Conservation (phyloP, 2,888 invertebrate species). For the Rhimphoctona megacephalus region DNA sequence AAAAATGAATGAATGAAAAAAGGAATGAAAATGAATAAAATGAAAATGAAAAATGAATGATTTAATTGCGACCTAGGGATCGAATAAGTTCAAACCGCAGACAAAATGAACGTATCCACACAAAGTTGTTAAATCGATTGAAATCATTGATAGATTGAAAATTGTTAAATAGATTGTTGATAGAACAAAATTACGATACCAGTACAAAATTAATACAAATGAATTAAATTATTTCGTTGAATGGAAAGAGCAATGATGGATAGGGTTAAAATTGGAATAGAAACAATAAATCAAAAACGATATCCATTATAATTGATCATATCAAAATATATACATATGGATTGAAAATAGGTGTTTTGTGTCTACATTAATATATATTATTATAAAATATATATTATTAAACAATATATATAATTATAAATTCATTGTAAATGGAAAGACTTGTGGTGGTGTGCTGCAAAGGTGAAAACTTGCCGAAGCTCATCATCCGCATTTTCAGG, state of each 20-base stretch:
- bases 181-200: not conserved
- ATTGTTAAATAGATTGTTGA: not conserved
- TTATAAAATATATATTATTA: conserved; percentile 1
- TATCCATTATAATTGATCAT: conserved; percentile 54
- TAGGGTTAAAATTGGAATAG: not conserved
- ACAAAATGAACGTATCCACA: not conserved
- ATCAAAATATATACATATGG: conserved; percentile 63
- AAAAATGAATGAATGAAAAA: too few relatives aligned
- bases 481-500: conserved; percentile 71
- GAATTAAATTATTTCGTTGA: not conserved
- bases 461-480: conserved; percentile 9
- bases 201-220: not conserved
- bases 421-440: conserved; percentile 47
- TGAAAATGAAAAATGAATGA: too few relatives aligned
- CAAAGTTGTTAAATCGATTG: too few relatives aligned
- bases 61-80: not conserved
- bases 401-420: conserved; percentile 14
- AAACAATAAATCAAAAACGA: not conserved
- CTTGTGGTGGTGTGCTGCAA: conserved; percentile 13
- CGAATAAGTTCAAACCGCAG: not conserved
- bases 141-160: not conserved
- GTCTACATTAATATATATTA: conserved; percentile 23
- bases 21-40: too few relatives aligned
- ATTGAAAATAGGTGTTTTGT: conserved; percentile 26
- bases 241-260: not conserved